These are phyloP conservation scores for Copidosoma floridanum DNA, from an alignment of 1,140 invertebrate genomes.

Conservation along the genomic window DNA sequence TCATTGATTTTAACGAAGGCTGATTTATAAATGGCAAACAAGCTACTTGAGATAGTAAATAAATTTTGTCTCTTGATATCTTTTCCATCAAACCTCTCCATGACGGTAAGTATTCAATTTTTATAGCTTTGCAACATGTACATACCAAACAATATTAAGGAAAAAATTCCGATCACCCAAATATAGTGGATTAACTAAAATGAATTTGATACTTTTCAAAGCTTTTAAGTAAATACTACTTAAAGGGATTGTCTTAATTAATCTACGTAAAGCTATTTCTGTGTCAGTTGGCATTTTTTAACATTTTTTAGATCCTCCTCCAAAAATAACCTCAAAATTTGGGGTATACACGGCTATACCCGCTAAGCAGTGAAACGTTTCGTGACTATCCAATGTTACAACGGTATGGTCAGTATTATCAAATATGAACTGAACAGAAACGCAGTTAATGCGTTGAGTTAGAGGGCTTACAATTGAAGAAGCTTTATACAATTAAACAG, in stretches of 20 bases:
- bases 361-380: constrained; percentile 28
- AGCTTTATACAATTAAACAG: constrained; percentile 32
- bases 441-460: constrained; percentile 9
- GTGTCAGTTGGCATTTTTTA: neutral
- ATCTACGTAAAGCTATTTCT: neutral
- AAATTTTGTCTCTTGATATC: neutral
- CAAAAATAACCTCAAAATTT: neutral
- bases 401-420: constrained; percentile 45
- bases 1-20: constrained; percentile 21
- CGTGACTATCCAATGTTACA: constrained; percentile 26
- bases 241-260: neutral
- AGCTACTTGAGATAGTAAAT: neutral
- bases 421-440: constrained; percentile 41
- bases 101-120: neutral
- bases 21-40: constrained; percentile 29
- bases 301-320: neutral
- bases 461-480: constrained; percentile 32
- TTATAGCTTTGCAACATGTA: neutral
- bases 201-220: neutral
- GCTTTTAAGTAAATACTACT: neutral
- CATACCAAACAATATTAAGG: constrained; percentile 1
- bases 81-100: constrained; percentile 25
- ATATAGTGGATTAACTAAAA: neutral
- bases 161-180: neutral
- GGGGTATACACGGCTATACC: constrained; percentile 23